Evolutionary conservation across 2,888 invertebrate species (phyloP).

Genomic region (Smittia sp.): DNA sequence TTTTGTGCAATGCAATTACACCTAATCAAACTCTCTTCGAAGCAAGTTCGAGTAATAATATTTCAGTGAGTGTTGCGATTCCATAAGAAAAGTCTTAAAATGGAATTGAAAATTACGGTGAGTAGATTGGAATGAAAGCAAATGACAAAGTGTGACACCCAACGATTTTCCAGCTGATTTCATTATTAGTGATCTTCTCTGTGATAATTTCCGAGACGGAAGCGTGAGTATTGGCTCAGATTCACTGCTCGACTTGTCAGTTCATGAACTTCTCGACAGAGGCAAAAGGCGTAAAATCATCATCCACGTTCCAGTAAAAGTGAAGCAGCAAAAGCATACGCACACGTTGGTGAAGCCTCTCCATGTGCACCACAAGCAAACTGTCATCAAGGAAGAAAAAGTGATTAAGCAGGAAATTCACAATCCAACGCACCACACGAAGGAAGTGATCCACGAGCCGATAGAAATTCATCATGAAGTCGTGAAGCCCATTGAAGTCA

Average conservation of each 20-base stretch:
- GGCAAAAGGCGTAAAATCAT: slow-evolving; percentile 49
- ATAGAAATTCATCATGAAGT: slow-evolving; percentile 43
- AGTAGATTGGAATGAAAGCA: too few relatives aligned
- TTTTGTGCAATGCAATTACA: slow-evolving; percentile 26
- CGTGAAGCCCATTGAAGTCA: neutral
- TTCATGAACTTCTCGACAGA: neutral
- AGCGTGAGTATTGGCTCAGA: slow-evolving; percentile 35
- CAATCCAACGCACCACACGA: slow-evolving; percentile 47
- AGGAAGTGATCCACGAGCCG: slow-evolving; percentile 47
- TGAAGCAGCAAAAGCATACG: slow-evolving; percentile 52
- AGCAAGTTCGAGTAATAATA: neutral
- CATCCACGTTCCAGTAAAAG: slow-evolving; percentile 52
- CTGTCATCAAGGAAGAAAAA: slow-evolving; percentile 53
- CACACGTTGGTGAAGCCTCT: slow-evolving; percentile 53
- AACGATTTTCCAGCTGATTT: slow-evolving; percentile 31
- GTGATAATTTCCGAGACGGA: slow-evolving; percentile 21
- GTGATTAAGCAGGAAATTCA: slow-evolving; percentile 50
- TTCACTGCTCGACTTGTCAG: slow-evolving; percentile 5
- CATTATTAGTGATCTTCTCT: neutral
- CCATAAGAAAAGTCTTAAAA: neutral
- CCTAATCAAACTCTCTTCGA: neutral
- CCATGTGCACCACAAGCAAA: slow-evolving; percentile 54
- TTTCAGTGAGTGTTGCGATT: neutral
- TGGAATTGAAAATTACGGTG: slow-evolving; percentile 37
- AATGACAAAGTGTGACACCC: too few relatives aligned